These are phyloP conservation scores for Oscheius sp. DNA, from an alignment of 1,140 invertebrate species.

Conservation along the genomic window DNA sequence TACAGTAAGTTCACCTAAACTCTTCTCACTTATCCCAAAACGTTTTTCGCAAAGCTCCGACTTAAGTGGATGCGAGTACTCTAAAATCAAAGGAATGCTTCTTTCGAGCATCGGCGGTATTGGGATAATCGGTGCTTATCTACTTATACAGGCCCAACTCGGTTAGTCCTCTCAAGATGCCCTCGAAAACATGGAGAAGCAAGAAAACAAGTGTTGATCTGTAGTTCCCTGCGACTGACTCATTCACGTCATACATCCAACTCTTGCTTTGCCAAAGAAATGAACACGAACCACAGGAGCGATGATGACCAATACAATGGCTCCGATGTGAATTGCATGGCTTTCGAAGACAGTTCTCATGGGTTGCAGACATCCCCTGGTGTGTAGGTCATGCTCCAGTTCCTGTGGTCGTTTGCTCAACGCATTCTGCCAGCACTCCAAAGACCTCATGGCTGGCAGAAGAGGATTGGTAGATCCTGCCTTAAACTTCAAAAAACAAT, in stretches of 20 bases:
- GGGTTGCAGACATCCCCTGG: slow-evolving; percentile 55
- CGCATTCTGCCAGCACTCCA: slow-evolving; percentile 60
- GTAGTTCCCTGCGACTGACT: background rate
- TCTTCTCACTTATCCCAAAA: no score
- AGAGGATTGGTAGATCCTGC: slow-evolving; percentile 46
- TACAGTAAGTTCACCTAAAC: no score
- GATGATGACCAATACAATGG: slow-evolving; percentile 51
- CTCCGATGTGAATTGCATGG: slow-evolving; percentile 56
- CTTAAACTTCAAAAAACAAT: slow-evolving; percentile 28
- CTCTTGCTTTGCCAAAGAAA: background rate
- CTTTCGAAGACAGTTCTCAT: slow-evolving; percentile 51
- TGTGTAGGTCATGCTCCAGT: slow-evolving; percentile 54
- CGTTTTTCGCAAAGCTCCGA: no score
- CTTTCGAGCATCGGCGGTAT: no score
- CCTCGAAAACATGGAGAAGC: background rate
- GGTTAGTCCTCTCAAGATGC: background rate
- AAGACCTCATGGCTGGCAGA: slow-evolving; percentile 56
- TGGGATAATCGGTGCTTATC: background rate
- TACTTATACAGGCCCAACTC: background rate
- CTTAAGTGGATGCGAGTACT: no score
- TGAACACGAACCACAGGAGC: slow-evolving; percentile 53
- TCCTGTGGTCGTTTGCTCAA: slow-evolving; percentile 56
- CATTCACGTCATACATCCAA: no score
- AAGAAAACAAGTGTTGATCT: background rate
- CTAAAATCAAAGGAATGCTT: no score